Evolutionary conservation across 92 coral and sea anemone species (phyloP), one percentile per base, ranked within the genome.

Genomic region (Palythoa grandiflora): DNA sequence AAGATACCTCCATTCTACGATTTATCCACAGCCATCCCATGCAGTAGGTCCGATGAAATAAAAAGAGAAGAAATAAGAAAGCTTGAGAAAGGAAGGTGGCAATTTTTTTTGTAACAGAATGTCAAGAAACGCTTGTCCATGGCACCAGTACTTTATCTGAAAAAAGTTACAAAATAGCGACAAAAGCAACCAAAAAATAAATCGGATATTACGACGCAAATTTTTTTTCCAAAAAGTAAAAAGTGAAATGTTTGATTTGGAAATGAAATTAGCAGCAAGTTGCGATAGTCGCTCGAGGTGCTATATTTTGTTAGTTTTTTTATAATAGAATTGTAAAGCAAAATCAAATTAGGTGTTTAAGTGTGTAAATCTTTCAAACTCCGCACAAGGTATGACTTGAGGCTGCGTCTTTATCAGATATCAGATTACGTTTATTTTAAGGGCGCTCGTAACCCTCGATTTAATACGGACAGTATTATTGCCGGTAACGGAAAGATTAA

Each of bases 341-440:
- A 12, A 28, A 36, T 6, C 44, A 36, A 15, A 12, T 28, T 28
- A 70, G 9, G 75, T 70, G 16, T 12, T 36, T 37, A 5, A 11
- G 44, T 7, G 13, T 35, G 2, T 36, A 70, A 28, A 36, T 68
- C 40, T 68, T 5, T 47, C 68, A 8, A 39, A 39, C 37, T 16
- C 19, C 16, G 16, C 12, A 37, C 65, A 37, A 48, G 54, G 48
- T 68, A 36, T 14, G 17, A 44, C 75, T 81, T 81, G 38, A 17
- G n/a, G 55, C 38, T 39, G 17, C 17, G 15, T 13, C 38, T 37
- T 61, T 57, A 37, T 79, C 84, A 65, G 75, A 65, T 57, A 37
- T 79, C 84, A 65, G 75, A 65, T 66, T 50, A 35, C 75, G 28
- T 28, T 28, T 28, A 28, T 28, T 65, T 54, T 54, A 77, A 14